Conservation (phyloP, 2,797 vertebrate species). For the Ceyx erithaca region DNA sequence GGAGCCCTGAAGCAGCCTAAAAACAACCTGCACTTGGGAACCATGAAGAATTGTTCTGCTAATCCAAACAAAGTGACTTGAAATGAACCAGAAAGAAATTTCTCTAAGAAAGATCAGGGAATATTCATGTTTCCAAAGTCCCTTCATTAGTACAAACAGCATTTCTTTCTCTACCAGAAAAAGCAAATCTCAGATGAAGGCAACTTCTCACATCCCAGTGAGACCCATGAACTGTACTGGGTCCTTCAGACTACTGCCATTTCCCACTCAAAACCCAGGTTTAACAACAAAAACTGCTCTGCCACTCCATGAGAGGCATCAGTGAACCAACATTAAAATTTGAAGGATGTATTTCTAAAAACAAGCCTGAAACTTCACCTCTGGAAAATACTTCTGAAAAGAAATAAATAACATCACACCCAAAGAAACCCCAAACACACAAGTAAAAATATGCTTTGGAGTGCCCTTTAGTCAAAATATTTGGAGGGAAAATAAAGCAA, state of each 20-base stretch:
- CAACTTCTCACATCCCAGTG: constrained; percentile 17
- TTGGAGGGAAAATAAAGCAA: background rate
- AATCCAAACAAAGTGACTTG: background rate
- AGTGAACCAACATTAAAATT: background rate
- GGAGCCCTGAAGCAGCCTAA: constrained; percentile 16
- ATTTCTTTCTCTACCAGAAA: constrained; percentile 29
- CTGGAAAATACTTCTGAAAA: background rate
- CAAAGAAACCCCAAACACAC: too few species aligned
- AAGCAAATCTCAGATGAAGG: background rate
- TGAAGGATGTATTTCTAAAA: background rate
- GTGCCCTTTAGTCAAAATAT: background rate
- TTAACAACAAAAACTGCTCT: background rate
- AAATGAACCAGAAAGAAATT: constrained; percentile 31
- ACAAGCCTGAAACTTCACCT: background rate
- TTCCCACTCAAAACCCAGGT: background rate
- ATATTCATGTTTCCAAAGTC: background rate
- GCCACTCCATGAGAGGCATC: background rate
- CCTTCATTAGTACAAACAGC: background rate
- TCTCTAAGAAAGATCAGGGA: background rate
- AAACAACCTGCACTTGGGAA: background rate
- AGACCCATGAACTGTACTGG: background rate
- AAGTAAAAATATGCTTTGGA: background rate
- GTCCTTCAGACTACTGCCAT: background rate
- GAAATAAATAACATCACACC: too few species aligned
- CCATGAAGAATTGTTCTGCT: background rate